Percentiles rank a stretch among this genome's conserved stretches.
These are phyloP conservation scores for Callopanchax toddi DNA, from an alignment of 2,113 vertebrate species.

Conservation along the genomic window DNA sequence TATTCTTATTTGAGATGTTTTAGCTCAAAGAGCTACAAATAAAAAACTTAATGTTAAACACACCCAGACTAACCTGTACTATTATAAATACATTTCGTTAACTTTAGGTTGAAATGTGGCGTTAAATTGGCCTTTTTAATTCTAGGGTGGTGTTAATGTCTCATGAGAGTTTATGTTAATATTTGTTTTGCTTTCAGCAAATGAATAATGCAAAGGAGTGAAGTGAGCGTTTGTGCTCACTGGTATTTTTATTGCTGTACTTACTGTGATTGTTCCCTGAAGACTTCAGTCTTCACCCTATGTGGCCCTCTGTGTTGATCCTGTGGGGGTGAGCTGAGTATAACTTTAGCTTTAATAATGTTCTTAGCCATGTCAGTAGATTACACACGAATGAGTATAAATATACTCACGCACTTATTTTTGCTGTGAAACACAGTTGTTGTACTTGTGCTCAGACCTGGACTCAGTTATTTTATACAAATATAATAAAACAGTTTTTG, in stretches of 20 bases:
- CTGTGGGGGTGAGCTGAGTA: neutral
- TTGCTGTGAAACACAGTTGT: neutral
- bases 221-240: constrained; percentile 44
- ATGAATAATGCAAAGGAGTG: constrained; percentile 70
- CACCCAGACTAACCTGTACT: neutral
- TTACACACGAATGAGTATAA: neutral
- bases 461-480: no score
- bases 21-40: no score
- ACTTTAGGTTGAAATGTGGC: constrained; percentile 49
- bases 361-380: constrained; percentile 25
- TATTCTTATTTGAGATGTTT: no score
- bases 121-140: constrained; percentile 60
- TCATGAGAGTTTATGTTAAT: constrained; percentile 62
- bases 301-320: constrained; percentile 17
- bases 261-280: constrained; percentile 52
- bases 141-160: constrained; percentile 48
- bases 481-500: no score
- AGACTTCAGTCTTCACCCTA: constrained; percentile 43
- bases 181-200: constrained; percentile 70
- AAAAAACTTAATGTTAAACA: no score
- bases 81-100: constrained; percentile 27
- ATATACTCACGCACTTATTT: neutral
- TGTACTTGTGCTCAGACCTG: no score
- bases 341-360: constrained; percentile 14
- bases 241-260: constrained; percentile 46